Conservation (phyloP, 2,888 invertebrate genomes). For the Drosophila tanythrix region DNA sequence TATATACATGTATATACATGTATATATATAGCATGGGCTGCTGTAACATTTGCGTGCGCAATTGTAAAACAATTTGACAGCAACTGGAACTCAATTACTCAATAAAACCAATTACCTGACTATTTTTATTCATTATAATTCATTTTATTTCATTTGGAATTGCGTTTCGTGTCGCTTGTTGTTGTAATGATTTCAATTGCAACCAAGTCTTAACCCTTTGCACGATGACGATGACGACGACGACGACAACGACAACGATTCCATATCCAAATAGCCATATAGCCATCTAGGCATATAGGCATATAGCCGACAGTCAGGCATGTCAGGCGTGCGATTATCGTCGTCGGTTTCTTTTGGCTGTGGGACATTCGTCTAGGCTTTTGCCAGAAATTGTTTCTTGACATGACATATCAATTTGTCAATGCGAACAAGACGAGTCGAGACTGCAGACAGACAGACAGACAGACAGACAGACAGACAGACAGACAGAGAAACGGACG, state of each 20-base stretch:
- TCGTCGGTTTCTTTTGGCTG: constrained; percentile 34
- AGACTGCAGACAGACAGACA: constrained; percentile 34
- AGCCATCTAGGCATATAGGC: constrained; percentile 1
- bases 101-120: constrained; percentile 81
- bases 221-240: neutral
- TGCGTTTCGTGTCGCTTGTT: constrained; percentile 78
- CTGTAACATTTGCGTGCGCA: constrained; percentile 59
- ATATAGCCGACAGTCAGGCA: constrained; percentile 48
- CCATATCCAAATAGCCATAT: constrained; percentile 16
- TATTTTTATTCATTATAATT: constrained; percentile 81
- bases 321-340: constrained; percentile 78
- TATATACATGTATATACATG: neutral
- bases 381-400: constrained; percentile 84
- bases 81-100: constrained; percentile 79
- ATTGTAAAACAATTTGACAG: constrained; percentile 78
- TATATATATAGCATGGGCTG: neutral
- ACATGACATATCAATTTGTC: constrained; percentile 85
- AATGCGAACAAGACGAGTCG: constrained; percentile 67
- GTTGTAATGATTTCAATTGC: constrained; percentile 80
- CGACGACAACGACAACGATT: neutral
- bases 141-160: constrained; percentile 79
- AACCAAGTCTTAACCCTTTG: constrained; percentile 50
- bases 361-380: constrained; percentile 56
- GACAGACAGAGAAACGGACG: constrained; percentile 27
- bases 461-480: neutral